These are phyloP conservation scores for Ficedula albicollis DNA, from an alignment of 2,797 vertebrate species.

Conservation along the genomic window DNA sequence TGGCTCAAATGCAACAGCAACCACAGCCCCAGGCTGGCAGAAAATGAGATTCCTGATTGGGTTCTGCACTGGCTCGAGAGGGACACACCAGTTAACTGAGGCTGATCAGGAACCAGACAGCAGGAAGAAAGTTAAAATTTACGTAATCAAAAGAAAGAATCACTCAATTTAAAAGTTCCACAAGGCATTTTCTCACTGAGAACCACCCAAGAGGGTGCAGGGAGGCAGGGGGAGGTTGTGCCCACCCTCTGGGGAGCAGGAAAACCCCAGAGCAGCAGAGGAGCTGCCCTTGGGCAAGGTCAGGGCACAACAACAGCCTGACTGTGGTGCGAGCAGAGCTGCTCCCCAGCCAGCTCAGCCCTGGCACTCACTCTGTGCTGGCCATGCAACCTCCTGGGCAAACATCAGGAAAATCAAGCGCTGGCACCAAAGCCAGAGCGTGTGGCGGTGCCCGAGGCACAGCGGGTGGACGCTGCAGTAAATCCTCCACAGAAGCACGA, in stretches of 20 bases:
- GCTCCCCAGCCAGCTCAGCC: neutral
- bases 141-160: neutral
- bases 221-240: neutral
- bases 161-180: neutral
- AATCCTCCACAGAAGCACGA: neutral
- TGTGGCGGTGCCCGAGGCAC: neutral
- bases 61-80: fast-evolving
- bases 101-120: neutral
- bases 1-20: fast-evolving
- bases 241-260: neutral
- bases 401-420: neutral
- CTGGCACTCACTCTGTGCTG: neutral
- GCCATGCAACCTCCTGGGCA: neutral
- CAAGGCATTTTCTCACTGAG: neutral
- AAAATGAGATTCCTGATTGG: neutral
- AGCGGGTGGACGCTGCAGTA: neutral
- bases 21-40: neutral
- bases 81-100: neutral
- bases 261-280: neutral
- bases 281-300: neutral
- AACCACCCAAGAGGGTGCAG: neutral
- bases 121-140: neutral
- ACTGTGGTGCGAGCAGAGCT: neutral
- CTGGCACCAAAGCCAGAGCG: neutral
- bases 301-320: neutral